These are phyloP conservation scores for Hydropsyche tenuis DNA, from an alignment of 1,140 invertebrate species.

Conservation along the genomic window DNA sequence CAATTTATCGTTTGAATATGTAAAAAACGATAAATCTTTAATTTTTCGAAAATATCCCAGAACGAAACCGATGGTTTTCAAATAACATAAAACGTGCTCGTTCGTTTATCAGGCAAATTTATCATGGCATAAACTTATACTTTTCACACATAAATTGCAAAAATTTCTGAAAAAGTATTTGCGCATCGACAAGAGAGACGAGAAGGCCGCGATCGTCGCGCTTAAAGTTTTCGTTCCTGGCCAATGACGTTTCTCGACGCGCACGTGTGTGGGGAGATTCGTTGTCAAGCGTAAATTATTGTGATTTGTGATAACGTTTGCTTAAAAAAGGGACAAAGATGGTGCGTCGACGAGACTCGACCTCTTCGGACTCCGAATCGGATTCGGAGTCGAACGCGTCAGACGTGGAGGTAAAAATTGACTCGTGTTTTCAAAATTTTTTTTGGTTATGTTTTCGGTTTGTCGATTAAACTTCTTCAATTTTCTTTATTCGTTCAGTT, in stretches of 20 bases:
- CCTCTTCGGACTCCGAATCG: background rate
- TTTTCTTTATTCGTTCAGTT: slow-evolving; percentile 63
- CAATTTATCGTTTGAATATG: too few relatives aligned
- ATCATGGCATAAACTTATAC: too few relatives aligned
- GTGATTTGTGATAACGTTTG: background rate
- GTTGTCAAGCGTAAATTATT: background rate
- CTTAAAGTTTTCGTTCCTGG: background rate
- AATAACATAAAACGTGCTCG: too few relatives aligned
- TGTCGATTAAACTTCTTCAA: background rate
- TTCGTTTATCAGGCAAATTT: too few relatives aligned
- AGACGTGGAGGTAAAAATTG: slow-evolving; percentile 56
- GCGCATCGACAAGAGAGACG: too few relatives aligned
- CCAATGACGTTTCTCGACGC: background rate
- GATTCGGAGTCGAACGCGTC: slow-evolving; percentile 50
- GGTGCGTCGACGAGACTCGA: background rate
- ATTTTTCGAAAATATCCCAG: too few relatives aligned
- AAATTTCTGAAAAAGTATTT: too few relatives aligned
- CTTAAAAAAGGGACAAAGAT: background rate
- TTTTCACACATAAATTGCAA: too few relatives aligned
- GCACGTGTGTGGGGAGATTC: background rate
- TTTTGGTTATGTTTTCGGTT: slow-evolving; percentile 6
- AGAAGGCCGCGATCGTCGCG: too few relatives aligned
- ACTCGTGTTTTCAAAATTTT: background rate
- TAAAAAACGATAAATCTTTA: too few relatives aligned
- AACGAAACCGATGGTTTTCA: too few relatives aligned